Conservation (phyloP, 2,113 vertebrate species). For the Diadophis punctatus region DNA sequence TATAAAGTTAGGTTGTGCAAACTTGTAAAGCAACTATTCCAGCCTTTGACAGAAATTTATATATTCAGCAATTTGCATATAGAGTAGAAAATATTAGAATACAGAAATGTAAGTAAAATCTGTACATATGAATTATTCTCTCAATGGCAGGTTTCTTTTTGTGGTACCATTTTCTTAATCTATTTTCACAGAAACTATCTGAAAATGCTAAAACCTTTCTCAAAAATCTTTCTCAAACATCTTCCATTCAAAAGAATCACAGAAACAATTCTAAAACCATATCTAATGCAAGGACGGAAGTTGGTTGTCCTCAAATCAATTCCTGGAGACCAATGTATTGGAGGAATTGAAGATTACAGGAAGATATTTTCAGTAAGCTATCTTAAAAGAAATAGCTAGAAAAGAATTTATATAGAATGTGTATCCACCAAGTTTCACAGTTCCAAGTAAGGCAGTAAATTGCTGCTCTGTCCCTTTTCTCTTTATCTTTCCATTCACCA, state of each 20-base stretch:
- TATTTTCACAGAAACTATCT: neutral
- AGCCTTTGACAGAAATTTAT: neutral
- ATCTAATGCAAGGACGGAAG: neutral
- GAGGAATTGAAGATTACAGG: neutral
- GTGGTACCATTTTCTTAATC: slow-evolving; percentile 41
- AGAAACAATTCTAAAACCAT: neutral
- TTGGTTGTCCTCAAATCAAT: no score
- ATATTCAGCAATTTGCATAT: neutral
- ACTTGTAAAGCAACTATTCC: neutral
- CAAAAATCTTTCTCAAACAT: neutral
- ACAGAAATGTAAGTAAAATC: neutral
- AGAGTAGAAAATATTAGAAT: neutral
- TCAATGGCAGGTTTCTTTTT: slow-evolving; percentile 58
- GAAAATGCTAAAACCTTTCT: neutral
- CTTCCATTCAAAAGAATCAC: neutral
- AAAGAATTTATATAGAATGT: neutral
- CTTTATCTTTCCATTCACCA: neutral
- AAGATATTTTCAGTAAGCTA: neutral
- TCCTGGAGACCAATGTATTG: neutral
- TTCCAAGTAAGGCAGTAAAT: neutral
- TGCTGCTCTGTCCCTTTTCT: no score
- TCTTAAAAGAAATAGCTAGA: neutral
- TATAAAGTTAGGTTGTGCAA: neutral
- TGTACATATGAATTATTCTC: slow-evolving; percentile 36
- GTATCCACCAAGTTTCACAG: neutral